These are phyloP conservation scores for Rotaria sp. DNA, from an alignment of 2,888 invertebrate genomes.

Conservation along the genomic window DNA sequence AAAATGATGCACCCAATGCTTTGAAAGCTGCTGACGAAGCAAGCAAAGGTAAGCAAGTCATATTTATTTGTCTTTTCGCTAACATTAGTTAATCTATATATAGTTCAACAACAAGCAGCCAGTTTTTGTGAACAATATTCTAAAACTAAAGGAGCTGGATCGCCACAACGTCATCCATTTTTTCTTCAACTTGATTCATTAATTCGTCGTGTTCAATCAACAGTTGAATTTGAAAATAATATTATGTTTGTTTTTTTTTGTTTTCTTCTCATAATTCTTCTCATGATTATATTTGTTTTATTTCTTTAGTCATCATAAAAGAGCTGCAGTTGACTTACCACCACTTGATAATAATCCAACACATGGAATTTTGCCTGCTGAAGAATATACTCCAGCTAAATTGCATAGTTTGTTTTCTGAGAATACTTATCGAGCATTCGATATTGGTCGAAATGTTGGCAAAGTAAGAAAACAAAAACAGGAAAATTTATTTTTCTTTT, in stretches of 20 bases:
- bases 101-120: slow-evolving; percentile 58
- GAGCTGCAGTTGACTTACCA: background rate
- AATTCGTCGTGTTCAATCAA: slow-evolving; percentile 49
- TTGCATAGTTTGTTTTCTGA: background rate
- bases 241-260: background rate
- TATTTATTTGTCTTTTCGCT: background rate
- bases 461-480: background rate
- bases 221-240: slow-evolving; percentile 7
- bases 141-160: slow-evolving; percentile 60
- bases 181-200: slow-evolving; percentile 67
- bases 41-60: background rate
- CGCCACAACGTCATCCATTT: slow-evolving; percentile 62
- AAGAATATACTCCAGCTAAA: slow-evolving; percentile 6
- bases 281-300: background rate
- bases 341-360: background rate
- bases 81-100: slow-evolving; percentile 19
- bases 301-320: background rate
- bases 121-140: slow-evolving; percentile 61
- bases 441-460: slow-evolving; percentile 25
- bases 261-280: background rate
- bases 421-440: slow-evolving; percentile 9
- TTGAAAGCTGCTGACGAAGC: slow-evolving; percentile 1
- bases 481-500: too few species aligned
- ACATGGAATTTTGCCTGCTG: slow-evolving; percentile 7
- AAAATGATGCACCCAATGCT: background rate